A percentile compares a stretch with the other conserved stretches of the same genome.
These are phyloP conservation scores for Catocala sponsa DNA, from an alignment of 2,888 invertebrate species.

Conservation along the genomic window DNA sequence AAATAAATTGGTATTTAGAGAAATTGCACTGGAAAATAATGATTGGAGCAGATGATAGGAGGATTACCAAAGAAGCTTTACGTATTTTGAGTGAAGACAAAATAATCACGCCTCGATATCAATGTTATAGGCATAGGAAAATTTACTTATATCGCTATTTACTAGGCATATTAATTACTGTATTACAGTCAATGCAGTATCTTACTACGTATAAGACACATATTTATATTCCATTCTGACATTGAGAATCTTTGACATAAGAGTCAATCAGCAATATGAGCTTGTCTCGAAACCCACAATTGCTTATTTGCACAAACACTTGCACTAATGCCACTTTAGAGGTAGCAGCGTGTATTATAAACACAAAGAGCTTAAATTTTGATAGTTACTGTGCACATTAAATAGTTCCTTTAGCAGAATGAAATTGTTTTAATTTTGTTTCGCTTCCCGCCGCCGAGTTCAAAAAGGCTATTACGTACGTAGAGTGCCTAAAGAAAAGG, in stretches of 20 bases:
- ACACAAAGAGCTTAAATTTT: neutral
- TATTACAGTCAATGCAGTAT: too few species aligned
- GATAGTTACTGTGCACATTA: neutral
- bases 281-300: too few species aligned
- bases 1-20: constrained; percentile 21
- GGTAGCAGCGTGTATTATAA: neutral
- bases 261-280: too few species aligned
- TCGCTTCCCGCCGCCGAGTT: constrained; percentile 7
- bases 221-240: too few species aligned
- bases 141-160: too few species aligned
- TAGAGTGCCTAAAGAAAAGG: constrained; percentile 30
- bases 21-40: constrained; percentile 5
- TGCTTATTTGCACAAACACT: too few species aligned
- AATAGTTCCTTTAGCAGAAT: constrained; percentile 8
- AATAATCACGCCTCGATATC: too few species aligned
- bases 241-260: too few species aligned
- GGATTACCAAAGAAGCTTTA: neutral
- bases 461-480: constrained; percentile 29
- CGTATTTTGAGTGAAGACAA: neutral
- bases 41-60: neutral
- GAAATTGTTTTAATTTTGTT: constrained; percentile 16
- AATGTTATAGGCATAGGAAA: too few species aligned
- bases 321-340: too few species aligned
- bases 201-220: too few species aligned
- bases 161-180: too few species aligned